Percentiles rank a stretch among this genome's conserved stretches.
phyloP scores from a whole-genome alignment of 30 jellyfish, hydroid and myxozoan species.

The Hydra vulgaris region DNA sequence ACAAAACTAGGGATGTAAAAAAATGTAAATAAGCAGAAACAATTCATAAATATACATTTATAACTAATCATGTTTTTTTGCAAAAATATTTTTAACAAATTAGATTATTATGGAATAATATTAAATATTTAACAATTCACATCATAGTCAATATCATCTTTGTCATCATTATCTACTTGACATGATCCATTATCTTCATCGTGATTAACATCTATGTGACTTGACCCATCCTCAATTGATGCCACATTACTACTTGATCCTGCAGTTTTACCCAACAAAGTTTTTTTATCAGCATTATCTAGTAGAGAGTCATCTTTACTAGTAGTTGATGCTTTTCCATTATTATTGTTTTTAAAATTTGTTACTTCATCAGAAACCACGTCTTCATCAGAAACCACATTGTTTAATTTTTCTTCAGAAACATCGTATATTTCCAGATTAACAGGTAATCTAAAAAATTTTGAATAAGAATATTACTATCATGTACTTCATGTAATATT shows the following conservation, averaged over 20 bases:
- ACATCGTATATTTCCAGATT: not conserved
- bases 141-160: slow-evolving; percentile 17
- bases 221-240: not conserved
- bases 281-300: not conserved
- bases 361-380: not conserved
- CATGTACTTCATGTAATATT: too few relatives aligned
- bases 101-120: too few relatives aligned
- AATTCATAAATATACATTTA: too few relatives aligned
- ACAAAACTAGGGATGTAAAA: not conserved
- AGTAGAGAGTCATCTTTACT: not conserved
- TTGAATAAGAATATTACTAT: too few relatives aligned
- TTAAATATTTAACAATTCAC: too few relatives aligned
- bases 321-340: not conserved
- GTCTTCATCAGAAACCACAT: not conserved
- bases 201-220: not conserved
- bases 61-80: too few relatives aligned
- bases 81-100: too few relatives aligned
- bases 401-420: not conserved
- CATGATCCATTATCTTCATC: not conserved
- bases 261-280: too few relatives aligned
- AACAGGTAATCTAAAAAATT: not conserved
- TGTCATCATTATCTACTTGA: slow-evolving; percentile 18
- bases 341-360: not conserved
- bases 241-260: not conserved
- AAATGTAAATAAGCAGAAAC: too few relatives aligned